phyloP scores from a whole-genome alignment of 2,888 invertebrate genomes.

The Gonocerus acuteangulatus region DNA sequence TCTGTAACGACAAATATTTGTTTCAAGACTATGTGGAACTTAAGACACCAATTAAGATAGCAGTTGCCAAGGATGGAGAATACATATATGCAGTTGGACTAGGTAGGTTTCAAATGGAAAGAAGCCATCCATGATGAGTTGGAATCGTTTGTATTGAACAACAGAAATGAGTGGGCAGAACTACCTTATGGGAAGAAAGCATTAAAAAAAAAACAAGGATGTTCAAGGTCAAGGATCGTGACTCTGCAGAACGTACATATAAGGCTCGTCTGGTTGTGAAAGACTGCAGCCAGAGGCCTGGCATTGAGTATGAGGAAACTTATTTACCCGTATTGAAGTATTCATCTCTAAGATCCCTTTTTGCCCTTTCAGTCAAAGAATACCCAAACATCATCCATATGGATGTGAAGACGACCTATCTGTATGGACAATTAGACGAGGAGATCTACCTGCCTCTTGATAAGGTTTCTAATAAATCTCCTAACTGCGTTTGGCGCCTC shows the following conservation, averaged over 20 bases:
- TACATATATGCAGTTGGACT: no score
- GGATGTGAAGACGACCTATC: no score
- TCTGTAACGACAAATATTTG: no score
- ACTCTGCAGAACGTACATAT: constrained; percentile 31
- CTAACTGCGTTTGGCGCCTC: constrained; percentile 28
- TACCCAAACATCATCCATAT: constrained; percentile 22
- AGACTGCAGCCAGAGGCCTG: constrained; percentile 38
- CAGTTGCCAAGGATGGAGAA: no score
- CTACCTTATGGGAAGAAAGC: constrained; percentile 12
- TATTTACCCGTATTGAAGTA: constrained; percentile 39
- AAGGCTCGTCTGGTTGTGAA: constrained; percentile 39
- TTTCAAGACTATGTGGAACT: no score
- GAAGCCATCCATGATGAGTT: constrained; percentile 35
- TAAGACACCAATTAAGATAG: no score
- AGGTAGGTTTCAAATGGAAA: no score
- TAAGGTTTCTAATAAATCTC: constrained; percentile 26
- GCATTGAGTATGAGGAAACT: constrained; percentile 38
- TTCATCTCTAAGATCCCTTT: constrained; percentile 37
- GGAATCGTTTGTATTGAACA: constrained; percentile 34
- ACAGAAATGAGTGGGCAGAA: constrained; percentile 36
- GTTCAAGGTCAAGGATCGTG: constrained; percentile 36
- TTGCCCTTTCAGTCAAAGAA: constrained; percentile 30
- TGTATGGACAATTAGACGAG: no score
- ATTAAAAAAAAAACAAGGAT: constrained; percentile 39
- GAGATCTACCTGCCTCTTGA: constrained; percentile 28